A percentile compares a stretch with the other conserved stretches of the same genome.
phyloP scores from a whole-genome alignment of 2,797 vertebrate genomes.

The Cyclura pinguis region DNA sequence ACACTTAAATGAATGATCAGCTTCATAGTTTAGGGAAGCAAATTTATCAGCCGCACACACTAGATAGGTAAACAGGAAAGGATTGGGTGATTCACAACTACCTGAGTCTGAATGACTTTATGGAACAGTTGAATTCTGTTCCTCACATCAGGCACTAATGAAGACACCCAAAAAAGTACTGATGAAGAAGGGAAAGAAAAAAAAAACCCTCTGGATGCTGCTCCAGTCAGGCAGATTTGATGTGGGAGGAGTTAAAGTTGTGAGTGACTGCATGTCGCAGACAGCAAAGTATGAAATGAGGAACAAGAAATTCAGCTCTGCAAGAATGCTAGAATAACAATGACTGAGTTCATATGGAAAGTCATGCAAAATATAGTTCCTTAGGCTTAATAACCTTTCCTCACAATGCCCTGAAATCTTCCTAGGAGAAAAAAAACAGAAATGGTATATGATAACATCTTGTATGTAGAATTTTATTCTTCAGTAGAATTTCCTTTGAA shows the following conservation, averaged over 20 bases:
- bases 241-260: background rate
- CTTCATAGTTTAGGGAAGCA: background rate
- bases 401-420: too few species aligned
- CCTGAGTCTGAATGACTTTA: background rate
- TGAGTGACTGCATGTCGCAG: background rate
- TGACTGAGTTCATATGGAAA: too few species aligned
- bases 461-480: background rate
- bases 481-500: slow-evolving; percentile 41
- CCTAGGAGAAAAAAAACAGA: too few species aligned
- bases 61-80: background rate
- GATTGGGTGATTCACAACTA: background rate
- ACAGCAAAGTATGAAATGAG: too few species aligned
- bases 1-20: background rate
- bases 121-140: background rate
- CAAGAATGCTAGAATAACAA: too few species aligned
- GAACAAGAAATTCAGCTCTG: too few species aligned
- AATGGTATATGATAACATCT: too few species aligned
- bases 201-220: too few species aligned
- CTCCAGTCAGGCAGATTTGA: background rate
- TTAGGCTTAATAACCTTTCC: too few species aligned
- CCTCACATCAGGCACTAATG: background rate
- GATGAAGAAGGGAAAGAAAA: background rate
- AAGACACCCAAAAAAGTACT: background rate
- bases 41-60: background rate
- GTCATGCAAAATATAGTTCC: too few species aligned